Evolutionary conservation across 2,797 vertebrate genomes (phyloP).

Genomic region (Otolemur crassicaudatus): DNA sequence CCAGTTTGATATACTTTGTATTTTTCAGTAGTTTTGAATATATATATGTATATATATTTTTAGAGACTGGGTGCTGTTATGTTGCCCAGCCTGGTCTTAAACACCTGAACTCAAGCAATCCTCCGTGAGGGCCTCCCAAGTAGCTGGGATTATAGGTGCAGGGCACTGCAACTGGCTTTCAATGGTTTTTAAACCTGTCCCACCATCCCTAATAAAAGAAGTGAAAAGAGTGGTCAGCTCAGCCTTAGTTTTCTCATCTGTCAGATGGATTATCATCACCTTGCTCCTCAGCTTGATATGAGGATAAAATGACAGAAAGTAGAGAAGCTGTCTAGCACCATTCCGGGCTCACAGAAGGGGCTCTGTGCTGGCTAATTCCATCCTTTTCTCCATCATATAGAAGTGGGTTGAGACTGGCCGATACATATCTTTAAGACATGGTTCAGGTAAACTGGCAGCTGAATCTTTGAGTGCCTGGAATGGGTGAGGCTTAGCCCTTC

Average conservation of each 20-base stretch:
- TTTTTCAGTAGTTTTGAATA: neutral
- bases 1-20: neutral
- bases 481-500: neutral
- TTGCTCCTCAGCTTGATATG: neutral
- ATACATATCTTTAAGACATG: neutral
- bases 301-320: neutral
- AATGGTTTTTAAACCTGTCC: neutral
- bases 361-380: neutral
- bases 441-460: neutral
- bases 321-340: neutral
- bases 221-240: neutral
- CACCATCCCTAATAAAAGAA: neutral
- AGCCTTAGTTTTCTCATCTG: neutral
- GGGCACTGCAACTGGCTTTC: neutral
- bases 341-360: neutral
- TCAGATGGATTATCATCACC: neutral
- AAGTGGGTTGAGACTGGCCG: neutral
- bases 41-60: neutral
- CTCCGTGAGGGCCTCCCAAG: neutral
- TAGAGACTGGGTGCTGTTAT: neutral
- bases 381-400: neutral
- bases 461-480: neutral
- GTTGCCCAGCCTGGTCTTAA: neutral
- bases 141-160: neutral
- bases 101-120: neutral